Conservation (phyloP, 2,797 vertebrate genomes). For the Gallinago nigripennis region DNA sequence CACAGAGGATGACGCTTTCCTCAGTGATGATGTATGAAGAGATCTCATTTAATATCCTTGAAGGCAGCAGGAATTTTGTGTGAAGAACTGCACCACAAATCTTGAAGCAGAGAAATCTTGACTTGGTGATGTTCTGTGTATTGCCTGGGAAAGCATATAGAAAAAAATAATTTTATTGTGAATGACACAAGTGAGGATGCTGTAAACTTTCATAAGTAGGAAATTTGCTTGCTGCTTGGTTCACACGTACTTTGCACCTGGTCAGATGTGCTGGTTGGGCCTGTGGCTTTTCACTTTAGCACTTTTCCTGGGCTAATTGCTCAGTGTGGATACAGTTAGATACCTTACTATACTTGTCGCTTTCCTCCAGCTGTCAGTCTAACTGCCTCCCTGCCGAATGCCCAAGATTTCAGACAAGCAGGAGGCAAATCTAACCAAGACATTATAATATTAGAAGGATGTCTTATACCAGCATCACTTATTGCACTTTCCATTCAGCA, state of each 20-base stretch:
- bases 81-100: not conserved
- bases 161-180: not conserved
- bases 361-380: not conserved
- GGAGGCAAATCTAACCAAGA: not conserved
- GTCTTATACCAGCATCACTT: not conserved
- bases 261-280: not conserved
- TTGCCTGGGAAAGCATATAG: not conserved
- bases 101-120: not conserved
- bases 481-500: not conserved
- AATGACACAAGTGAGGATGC: not conserved
- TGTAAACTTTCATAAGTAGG: not conserved
- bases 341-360: accelerated
- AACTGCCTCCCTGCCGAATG: not conserved
- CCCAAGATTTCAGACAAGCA: not conserved
- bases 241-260: not conserved
- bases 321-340: not conserved
- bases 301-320: not conserved
- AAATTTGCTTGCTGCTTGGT: not conserved
- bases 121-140: not conserved
- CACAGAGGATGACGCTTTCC: not conserved
- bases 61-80: not conserved
- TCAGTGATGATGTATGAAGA: not conserved
- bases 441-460: not conserved
- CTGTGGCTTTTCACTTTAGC: not conserved
- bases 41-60: not conserved